Percentiles rank a stretch among this genome's conserved stretches.
phyloP scores from a whole-genome alignment of 2,888 invertebrate genomes.

The Diarsia dahlii region DNA sequence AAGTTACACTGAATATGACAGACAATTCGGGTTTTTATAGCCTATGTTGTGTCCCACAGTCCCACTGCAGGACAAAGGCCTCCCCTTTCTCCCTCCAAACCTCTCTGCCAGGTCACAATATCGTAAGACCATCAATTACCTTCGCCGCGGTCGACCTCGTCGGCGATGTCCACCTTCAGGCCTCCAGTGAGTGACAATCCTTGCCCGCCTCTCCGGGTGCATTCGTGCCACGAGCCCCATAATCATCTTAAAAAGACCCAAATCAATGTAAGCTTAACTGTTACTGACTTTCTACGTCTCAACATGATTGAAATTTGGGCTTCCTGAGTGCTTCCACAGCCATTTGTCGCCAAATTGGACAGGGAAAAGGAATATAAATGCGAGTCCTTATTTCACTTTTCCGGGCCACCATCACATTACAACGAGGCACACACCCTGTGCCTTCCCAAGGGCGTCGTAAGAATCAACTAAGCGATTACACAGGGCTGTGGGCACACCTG shows the following conservation, averaged over 20 bases:
- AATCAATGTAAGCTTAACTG: background rate
- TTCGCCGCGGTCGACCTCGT: too few relatives aligned
- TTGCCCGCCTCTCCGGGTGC: too few relatives aligned
- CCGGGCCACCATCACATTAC: constrained; percentile 1
- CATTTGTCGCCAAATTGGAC: constrained; percentile 6
- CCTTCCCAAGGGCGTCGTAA: constrained; percentile 51
- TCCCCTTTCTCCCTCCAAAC: too few relatives aligned
- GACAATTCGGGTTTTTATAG: too few relatives aligned
- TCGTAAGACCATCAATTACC: too few relatives aligned
- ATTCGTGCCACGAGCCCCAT: too few relatives aligned
- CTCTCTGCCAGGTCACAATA: too few relatives aligned
- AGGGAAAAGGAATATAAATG: constrained; percentile 4
- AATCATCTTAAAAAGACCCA: background rate
- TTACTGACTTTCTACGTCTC: background rate
- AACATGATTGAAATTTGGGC: background rate
- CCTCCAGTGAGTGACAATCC: too few relatives aligned
- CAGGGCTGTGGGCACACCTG: constrained; percentile 43
- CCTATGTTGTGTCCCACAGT: too few relatives aligned
- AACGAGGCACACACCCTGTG: background rate
- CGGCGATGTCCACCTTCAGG: too few relatives aligned
- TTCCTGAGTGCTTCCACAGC: background rate
- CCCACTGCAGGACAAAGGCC: too few relatives aligned
- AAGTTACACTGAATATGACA: background rate
- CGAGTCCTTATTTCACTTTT: constrained; percentile 24
- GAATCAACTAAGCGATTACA: constrained; percentile 50